phyloP scores from a whole-genome alignment of 2,113 vertebrate genomes.

The Anguilla japonica region DNA sequence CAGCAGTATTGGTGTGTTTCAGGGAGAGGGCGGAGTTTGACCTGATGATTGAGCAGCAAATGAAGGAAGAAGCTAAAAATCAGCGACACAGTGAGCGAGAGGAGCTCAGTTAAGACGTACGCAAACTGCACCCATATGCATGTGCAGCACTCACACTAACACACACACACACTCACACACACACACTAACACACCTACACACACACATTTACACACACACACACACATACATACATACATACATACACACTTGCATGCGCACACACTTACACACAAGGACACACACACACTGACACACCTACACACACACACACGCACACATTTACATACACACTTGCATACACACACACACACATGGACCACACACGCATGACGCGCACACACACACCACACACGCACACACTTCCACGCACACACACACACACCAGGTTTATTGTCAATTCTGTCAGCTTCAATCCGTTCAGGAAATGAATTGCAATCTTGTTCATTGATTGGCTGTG shows the following conservation, averaged over 20 bases:
- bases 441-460: too few relatives aligned
- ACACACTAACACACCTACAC: not conserved
- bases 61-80: slow-evolving; percentile 43
- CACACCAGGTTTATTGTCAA: too few relatives aligned
- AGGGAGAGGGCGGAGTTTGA: slow-evolving; percentile 70
- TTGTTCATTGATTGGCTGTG: too few relatives aligned
- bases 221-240: not conserved
- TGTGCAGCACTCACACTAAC: not conserved
- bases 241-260: not conserved
- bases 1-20: not conserved
- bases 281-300: not conserved
- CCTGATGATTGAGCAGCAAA: slow-evolving; percentile 62
- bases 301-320: not conserved
- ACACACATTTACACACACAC: not conserved
- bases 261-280: not conserved
- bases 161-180: not conserved
- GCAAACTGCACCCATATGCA: not conserved
- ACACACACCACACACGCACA: too few relatives aligned
- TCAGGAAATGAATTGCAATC: too few relatives aligned
- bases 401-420: too few relatives aligned
- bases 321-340: not conserved
- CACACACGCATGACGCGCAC: too few relatives aligned
- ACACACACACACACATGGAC: not conserved
- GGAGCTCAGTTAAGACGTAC: not conserved
- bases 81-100: not conserved